Evolutionary conservation across 1,140 invertebrate genomes (phyloP), one percentile per base, ranked within the genome.

Genomic region (Eurosta solidaginis): DNA sequence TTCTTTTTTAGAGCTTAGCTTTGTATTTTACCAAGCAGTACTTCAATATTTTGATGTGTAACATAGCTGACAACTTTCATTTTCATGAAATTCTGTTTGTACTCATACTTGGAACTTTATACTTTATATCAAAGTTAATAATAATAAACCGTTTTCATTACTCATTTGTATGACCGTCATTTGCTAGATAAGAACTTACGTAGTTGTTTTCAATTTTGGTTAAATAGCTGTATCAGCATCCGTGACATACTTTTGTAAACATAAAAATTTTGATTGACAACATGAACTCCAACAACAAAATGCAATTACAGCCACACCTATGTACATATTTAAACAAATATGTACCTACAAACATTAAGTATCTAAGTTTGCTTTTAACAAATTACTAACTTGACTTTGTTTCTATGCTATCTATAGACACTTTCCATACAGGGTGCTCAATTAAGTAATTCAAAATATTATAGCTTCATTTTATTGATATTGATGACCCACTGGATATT

Each of bases 341-440:
- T n/a, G n/a, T n/a, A n/a, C n/a, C n/a, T n/a, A n/a, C n/a, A 27
- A 54, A 27, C 7, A 54, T 25, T 27, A 29, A 59, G 1, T 59
- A 68, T 9, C 17, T n/a, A 68, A 40, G 20, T 68, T 68, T 68
- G 59, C 33, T 68, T 68, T 68, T 68, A 68, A 68, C 25, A 63
- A 63, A 63, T 63, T n/a, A n/a, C n/a, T n/a, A n/a, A n/a, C n/a
- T n/a, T n/a, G n/a, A n/a, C n/a, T n/a, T 44, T 44, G 42, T 44
- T 54, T 3, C 50, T 54, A 9, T 10, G 27, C 20, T 6, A 22
- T 27, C 7, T 52, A n/a, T 2, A n/a, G 49, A 25, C 49, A 22
- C 2, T 9, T 22, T n/a, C 10, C 22, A 52, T 10, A 25, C 22
- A n/a, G n/a, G n/a, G n/a, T n/a, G n/a, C n/a, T n/a, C n/a, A n/a